Base-by-base conservation (phyloP, 2,113 vertebrate species). In the Epinephelus fuscoguttatus region DNA sequence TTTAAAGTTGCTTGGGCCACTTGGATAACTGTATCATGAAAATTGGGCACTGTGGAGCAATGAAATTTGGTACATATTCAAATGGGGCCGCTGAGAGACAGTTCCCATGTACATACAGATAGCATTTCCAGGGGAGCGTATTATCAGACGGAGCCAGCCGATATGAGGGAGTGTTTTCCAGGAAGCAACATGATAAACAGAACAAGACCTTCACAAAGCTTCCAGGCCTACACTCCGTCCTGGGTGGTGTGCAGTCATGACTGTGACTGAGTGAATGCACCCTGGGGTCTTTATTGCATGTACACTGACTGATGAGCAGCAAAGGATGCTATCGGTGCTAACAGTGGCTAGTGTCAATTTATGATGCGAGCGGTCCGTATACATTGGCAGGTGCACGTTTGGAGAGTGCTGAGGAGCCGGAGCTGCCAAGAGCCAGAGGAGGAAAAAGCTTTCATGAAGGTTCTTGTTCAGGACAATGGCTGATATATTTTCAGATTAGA, bases 71-170 rank as follows among this genome's bases (percentile, higher is more conserved):
- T 92, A 84, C 76, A 82, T 52, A 50, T 80, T 88, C 85, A 89
- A 83, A 93, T 62, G 3, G 85, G 87, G 52, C 91, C 68, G 21
- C 60, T 21, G 86, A 91, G 92, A 92, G 40, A 69, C 76, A 56
- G 81, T 82, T 90, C 74, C 84, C 78, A 87, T 78, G 78, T 84
- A 89, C 63, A 55, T 74, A 59, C 61, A 84, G 91, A 95, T 93
- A 84, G 89, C 88, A 95, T 93, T 94, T 92, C 90, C 92, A 95
- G 91, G 84, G 82, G 80, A 94, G 75, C 59, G 2, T 33, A 83
- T 88, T 84, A 91, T 91, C 82, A 70, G 80, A 74, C 21, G 53
- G 68, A 80, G 70, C 57, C 77, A 69, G 30, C 67, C 37, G 67
- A 85, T 84, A 68, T 40, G 63, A 85, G 60, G 57, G 49, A 78